These are phyloP conservation scores for Aproaerema taeniolella DNA, from an alignment of 2,888 invertebrate species.

Conservation along the genomic window DNA sequence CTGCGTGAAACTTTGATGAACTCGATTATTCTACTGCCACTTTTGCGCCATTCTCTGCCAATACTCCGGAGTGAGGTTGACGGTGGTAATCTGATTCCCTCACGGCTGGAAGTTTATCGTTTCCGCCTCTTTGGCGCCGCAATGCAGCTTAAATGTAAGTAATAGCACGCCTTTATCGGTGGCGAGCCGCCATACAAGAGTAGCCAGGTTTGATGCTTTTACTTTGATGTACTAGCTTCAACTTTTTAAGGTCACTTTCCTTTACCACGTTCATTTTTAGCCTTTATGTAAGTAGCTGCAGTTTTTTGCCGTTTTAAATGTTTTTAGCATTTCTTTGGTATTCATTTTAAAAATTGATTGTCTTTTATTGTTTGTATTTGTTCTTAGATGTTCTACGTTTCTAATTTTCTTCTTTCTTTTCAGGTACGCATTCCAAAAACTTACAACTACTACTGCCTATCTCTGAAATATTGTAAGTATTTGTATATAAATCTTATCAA, in stretches of 20 bases:
- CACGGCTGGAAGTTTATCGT: conserved; percentile 54
- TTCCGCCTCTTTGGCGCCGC: conserved; percentile 46
- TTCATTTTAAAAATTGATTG: too few species aligned
- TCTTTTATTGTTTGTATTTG: too few species aligned
- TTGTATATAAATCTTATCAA: too few species aligned
- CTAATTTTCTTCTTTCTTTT: conserved; percentile 6
- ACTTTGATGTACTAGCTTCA: conserved; percentile 27
- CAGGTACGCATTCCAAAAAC: conserved; percentile 11
- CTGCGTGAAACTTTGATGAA: conserved; percentile 7
- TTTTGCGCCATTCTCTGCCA: conserved; percentile 46
- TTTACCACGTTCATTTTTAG: too few species aligned
- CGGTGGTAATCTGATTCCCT: conserved; percentile 62
- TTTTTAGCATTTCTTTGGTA: too few species aligned
- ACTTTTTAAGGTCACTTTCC: too few species aligned
- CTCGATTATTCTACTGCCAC: conserved; percentile 38
- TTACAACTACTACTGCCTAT: too few species aligned
- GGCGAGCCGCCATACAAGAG: conserved; percentile 40
- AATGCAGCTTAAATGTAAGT: conserved; percentile 27
- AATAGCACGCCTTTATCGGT: conserved; percentile 46
- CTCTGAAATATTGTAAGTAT: too few species aligned
- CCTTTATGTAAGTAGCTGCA: too few species aligned
- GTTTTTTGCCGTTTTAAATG: too few species aligned
- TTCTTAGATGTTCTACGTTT: too few species aligned
- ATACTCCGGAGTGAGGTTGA: conserved; percentile 42
- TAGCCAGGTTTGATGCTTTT: conserved; percentile 31